Base-by-base conservation (phyloP, 2,888 invertebrate species). In the Aleiodes testaceus region DNA sequence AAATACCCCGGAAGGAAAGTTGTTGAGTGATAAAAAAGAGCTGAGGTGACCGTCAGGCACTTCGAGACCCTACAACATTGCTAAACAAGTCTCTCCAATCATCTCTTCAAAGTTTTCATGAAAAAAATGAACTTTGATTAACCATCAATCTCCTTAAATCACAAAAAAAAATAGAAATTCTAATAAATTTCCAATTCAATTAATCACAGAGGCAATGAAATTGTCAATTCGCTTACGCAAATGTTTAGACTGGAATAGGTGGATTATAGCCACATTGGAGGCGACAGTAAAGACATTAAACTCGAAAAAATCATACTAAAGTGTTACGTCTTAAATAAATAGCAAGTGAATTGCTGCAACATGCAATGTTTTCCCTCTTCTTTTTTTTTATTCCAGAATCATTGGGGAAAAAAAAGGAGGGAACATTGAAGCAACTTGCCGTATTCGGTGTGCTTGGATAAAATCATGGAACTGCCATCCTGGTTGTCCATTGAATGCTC, bases 191-290 rank as follows among this genome's bases (percentile, higher is more conserved):
- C 26, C 36, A 7, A 2, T 36, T 36, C 36, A 3, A 36, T 36
- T 26, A 26, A 26, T 5, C 12, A 42, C 52, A 52, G 7, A 53
- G 4, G 26, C 16, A 20, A 44, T 44, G 20, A 55, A 55, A 55
- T 55, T 26, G 26, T 55, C 55, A 26, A 59, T 59, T 11, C 22
- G 53, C 55, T 63, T 26, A 64, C 64, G 59, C 78, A 84, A 84
- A 84, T 81, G 81, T 84, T 84, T 83, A 82, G 80, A 72, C 81
- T 81, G 59, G 69, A 76, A 75, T 78, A 22, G 79, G 75, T 74
- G 75, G 66, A 70, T 79, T 79, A 82, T 77, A 76, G 79, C 80
- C 80, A 77, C 77, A 78, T 80, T 80, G 70, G 18, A 61, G 82
- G 79, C 81, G 81, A 79, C 80, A 67, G 70, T 69, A 72, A 77